Base-by-base conservation (phyloP, 2,888 invertebrate species). In the Cenopis cana region DNA sequence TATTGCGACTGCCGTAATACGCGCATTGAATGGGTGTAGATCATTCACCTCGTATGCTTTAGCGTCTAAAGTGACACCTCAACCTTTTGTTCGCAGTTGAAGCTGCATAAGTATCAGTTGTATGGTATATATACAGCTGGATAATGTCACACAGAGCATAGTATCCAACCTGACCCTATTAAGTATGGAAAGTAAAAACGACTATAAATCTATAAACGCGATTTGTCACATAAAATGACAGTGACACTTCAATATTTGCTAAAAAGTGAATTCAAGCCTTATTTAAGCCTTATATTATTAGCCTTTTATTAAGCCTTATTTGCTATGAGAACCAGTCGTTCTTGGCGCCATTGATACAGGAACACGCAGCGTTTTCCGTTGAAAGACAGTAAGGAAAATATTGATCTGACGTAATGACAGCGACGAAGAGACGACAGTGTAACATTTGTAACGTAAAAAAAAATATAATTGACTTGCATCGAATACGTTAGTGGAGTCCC, bases 31-130 rank as follows among this genome's bases (percentile, higher is more conserved):
- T 36, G 24, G 46, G 12, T 52, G 18, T 33, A n/a, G 66, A 70
- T 66, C 70, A 46, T 70, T 70, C 65, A 70, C 70, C 70, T 29
- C 68, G 20, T n/a, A 46, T n/a, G 60, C 60, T 49, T 60, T 60
- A 29, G 29, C 24, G 24, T 46, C 24, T 17, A 60, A 46, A 46
- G 29, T 60, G 46, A 60, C 24, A 60, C 41, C 46, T 24, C 60
- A 46, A 24, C 24, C 59, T 59, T 20, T 59, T 60, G 60, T 60
- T 46, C 29, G n/a, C n/a, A 17, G 5, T 46, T 46, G 24, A 24
- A 20, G 56, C 36, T 57, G 36, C 14, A 59, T 59, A 18, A 17
- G 36, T 18, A 24, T 12, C 29, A 55, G 54, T 2, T 8, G 10
- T 24, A 54, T 8, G 14, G 8, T 33, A 17, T 33, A 29, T 5